A percentile compares a stretch with the other conserved stretches of the same genome.
These are phyloP conservation scores for Crocuta crocuta DNA, from an alignment of 2,113 vertebrate species.

Conservation along the genomic window DNA sequence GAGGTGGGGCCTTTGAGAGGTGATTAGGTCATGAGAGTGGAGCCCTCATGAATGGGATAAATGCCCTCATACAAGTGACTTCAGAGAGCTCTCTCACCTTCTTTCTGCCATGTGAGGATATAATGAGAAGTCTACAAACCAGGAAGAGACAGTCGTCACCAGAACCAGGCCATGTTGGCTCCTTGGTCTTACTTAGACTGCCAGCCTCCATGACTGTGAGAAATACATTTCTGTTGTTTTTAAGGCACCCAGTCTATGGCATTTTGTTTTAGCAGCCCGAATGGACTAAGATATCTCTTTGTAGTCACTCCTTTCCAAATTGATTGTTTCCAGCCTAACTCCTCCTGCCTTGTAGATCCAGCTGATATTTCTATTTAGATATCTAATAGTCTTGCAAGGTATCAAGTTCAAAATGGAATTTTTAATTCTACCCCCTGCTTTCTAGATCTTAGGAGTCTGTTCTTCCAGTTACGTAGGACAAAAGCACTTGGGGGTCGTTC, in stretches of 20 bases:
- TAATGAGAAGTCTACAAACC: not conserved
- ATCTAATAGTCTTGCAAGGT: not conserved
- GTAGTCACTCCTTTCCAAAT: conserved; percentile 6
- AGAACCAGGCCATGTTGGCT: not conserved
- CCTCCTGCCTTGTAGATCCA: not conserved
- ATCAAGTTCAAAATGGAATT: not conserved
- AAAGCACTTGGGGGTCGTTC: not conserved
- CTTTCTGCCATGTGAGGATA: not conserved
- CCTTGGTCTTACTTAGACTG: not conserved
- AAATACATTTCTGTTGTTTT: not conserved
- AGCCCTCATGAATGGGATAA: not conserved
- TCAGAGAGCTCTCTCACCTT: not conserved
- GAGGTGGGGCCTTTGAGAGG: not conserved
- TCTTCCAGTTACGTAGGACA: not conserved
- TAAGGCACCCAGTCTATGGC: not conserved
- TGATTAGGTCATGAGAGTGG: not conserved
- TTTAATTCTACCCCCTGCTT: not conserved
- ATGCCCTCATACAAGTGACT: not conserved
- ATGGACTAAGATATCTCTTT: not conserved
- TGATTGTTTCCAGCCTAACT: not conserved
- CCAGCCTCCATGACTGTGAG: not conserved
- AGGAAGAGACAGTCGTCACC: not conserved
- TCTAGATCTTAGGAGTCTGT: not conserved
- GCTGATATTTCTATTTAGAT: not conserved
- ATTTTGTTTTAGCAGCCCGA: not conserved